Conservation (phyloP, 2,113 vertebrate species). For the Phycodurus eques region DNA sequence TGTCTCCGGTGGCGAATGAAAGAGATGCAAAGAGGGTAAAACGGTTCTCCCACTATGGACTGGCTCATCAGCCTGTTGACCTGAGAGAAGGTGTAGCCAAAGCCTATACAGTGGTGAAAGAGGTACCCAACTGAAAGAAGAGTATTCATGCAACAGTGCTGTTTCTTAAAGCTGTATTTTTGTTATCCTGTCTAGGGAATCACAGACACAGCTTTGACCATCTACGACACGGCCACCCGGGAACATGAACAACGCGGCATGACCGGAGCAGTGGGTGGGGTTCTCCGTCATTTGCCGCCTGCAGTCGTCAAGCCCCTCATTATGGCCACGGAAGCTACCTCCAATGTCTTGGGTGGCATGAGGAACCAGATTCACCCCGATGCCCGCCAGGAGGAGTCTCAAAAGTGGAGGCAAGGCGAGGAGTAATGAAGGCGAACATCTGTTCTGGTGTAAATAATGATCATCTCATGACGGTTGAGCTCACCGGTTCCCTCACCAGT, state of each 20-base stretch:
- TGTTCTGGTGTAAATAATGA: conserved; percentile 47
- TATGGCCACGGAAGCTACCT: conserved; percentile 94
- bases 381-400: conserved; percentile 93
- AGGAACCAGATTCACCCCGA: conserved; percentile 97
- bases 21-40: conserved; percentile 82
- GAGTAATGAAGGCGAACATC: conserved; percentile 61
- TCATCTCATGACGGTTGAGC: conserved; percentile 51
- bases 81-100: conserved; percentile 96
- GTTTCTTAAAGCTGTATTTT: neutral
- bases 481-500: conserved; percentile 61
- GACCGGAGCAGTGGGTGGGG: conserved; percentile 93
- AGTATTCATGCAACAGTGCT: neutral
- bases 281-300: conserved; percentile 92
- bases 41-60: conserved; percentile 83
- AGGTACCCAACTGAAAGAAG: conserved; percentile 72
- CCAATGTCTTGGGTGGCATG: conserved; percentile 95
- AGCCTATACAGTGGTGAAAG: conserved; percentile 94
- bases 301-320: conserved; percentile 94
- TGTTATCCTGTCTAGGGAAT: conserved; percentile 77
- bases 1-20: conserved; percentile 88
- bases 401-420: conserved; percentile 93
- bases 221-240: conserved; percentile 92
- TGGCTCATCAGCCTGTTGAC: conserved; percentile 93
- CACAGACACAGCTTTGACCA: conserved; percentile 92
- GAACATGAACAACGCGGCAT: conserved; percentile 97